Base-by-base conservation (phyloP, 1,140 invertebrate genomes). In the Apis florea region DNA sequence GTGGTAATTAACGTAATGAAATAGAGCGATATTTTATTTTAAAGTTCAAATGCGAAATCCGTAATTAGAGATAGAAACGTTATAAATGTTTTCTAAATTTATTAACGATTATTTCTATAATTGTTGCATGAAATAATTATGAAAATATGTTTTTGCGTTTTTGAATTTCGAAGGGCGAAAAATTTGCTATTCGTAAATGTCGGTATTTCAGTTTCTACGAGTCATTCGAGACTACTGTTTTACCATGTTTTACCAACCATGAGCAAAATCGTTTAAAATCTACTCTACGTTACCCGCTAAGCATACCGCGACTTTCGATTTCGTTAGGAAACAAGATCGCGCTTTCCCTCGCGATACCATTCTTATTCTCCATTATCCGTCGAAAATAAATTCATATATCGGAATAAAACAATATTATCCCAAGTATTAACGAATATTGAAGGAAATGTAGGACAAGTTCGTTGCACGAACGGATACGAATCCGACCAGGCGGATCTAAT, bases 401-500 rank as follows among this genome's bases (percentile, higher is more conserved):
- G 19, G 12, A 54, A 11, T 10, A 54, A 12, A 66, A 51, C 11
- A 74, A 53, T 49, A 53, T 82, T 64, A 64, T 63, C 0, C 64
- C 15, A 17, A 61, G n/a, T 3, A 24, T 15, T 56, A 40, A 40
- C 31, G n/a, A 12, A 76, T 26, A 8, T 17, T n/a, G 26, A 47
- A 70, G n/a, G 84, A 75, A 83, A 89, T 85, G 72, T 90, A 72
- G 87, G 82, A 47, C 73, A 72, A 66, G 81, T 84, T 82, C 71
- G 69, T 83, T 73, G 82, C 58, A 58, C 84, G 86, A 83, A 76
- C 80, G 75, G 82, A 84, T 73, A 58, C 54, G 69, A 78, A 59
- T 64, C 74, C 85, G 84, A 86, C 88, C 89, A 90, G 87, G 85
- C 89, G 90, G 58, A 91, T 91, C 89, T 90, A 90, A 91, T 88